Percentiles rank a stretch among this genome's conserved stretches.
Evolutionary conservation across 2,797 vertebrate genomes (phyloP).

Genomic region (Peromyscus melanophrys): DNA sequence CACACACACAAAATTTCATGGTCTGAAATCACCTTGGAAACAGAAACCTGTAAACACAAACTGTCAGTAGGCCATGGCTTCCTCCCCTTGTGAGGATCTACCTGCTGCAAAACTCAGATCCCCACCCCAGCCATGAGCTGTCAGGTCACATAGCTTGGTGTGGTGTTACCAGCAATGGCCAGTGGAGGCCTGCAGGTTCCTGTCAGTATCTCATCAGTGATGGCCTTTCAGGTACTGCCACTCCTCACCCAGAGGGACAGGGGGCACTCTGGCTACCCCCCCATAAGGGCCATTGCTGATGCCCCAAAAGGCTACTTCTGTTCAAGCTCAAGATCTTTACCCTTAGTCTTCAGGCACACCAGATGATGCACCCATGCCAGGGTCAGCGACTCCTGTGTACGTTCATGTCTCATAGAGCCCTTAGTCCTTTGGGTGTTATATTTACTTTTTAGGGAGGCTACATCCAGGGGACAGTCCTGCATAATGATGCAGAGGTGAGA

Average conservation of each 20-base stretch:
- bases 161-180: background rate
- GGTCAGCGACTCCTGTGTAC: background rate
- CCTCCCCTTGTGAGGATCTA: fast-evolving
- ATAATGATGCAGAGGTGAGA: background rate
- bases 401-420: background rate
- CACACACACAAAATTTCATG: background rate
- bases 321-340: background rate
- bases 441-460: background rate
- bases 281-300: background rate
- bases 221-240: fast-evolving
- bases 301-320: background rate
- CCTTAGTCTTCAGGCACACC: background rate
- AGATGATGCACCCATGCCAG: background rate
- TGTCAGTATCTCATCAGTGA: fast-evolving
- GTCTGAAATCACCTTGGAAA: background rate
- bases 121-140: background rate
- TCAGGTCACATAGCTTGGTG: background rate
- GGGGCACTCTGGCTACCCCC: background rate
- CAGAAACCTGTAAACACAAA: background rate
- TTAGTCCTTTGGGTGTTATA: background rate
- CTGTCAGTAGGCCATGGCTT: background rate
- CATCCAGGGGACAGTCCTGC: background rate
- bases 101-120: fast-evolving
- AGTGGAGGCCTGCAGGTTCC: background rate
- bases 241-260: background rate